Evolutionary conservation across 2,888 invertebrate species (phyloP).

Genomic region (Cryptus armator): DNA sequence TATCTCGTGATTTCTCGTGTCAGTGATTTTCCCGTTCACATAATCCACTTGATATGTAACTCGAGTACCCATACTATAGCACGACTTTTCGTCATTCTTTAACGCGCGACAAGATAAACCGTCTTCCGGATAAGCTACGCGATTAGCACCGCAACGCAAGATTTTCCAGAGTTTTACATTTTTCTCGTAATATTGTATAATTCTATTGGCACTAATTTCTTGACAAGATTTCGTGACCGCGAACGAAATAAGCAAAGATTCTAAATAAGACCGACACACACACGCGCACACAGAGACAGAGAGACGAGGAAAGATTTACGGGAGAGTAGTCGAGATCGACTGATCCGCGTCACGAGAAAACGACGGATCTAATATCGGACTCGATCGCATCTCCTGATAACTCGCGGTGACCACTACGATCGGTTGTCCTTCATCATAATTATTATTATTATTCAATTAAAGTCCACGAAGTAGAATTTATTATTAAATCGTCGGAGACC

Average conservation of each 20-base stretch:
- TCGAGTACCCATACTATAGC: not conserved
- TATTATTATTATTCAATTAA: conserved; percentile 6
- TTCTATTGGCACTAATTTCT: not conserved
- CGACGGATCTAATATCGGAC: conserved; percentile 36
- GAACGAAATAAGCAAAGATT: not conserved
- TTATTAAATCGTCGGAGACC: not conserved
- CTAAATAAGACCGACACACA: not conserved
- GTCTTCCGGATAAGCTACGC: not conserved
- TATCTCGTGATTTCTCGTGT: not conserved
- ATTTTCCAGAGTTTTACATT: not conserved
- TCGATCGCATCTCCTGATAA: conserved; percentile 31
- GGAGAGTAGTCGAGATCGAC: not conserved
- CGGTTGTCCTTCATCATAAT: not conserved
- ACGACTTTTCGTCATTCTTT: not conserved
- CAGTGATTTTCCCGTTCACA: not conserved
- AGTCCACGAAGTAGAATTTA: not conserved
- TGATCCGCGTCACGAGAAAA: not conserved
- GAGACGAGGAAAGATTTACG: conserved; percentile 7
- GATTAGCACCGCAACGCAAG: conserved; percentile 23
- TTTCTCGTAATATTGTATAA: not conserved
- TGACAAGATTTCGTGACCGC: not conserved
- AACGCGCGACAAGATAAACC: conserved; percentile 6
- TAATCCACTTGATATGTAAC: not conserved
- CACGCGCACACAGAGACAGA: not conserved
- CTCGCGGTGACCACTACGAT: not conserved